Evolutionary conservation across 2,888 invertebrate genomes (phyloP).

Genomic region (Tromatobia lineatoria): DNA sequence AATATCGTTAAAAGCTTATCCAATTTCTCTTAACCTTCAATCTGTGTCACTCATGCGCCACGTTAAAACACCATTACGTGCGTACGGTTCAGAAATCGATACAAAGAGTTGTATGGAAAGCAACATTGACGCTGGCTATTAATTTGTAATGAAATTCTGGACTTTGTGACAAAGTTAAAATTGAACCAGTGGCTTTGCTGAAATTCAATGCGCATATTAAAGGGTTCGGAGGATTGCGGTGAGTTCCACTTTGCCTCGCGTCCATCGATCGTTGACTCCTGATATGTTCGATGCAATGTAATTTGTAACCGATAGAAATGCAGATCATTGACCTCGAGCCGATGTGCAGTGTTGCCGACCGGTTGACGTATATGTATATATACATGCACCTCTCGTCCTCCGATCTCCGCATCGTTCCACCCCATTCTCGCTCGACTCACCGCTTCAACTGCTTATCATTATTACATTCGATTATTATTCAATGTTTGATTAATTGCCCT

Average conservation of each 20-base stretch:
- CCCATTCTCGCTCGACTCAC: constrained; percentile 1
- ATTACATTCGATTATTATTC: constrained; percentile 69
- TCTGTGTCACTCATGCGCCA: not conserved
- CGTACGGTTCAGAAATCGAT: not conserved
- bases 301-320: constrained; percentile 53
- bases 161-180: not conserved
- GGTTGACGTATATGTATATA: constrained; percentile 11
- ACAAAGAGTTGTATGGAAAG: not conserved
- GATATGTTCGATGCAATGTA: constrained; percentile 46
- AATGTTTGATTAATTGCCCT: constrained; percentile 74
- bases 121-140: not conserved
- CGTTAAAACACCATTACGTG: not conserved
- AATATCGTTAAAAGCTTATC: too few relatives aligned
- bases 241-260: constrained; percentile 2
- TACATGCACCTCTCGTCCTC: not conserved
- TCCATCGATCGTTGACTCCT: constrained; percentile 11
- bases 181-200: not conserved
- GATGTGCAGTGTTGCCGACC: not conserved
- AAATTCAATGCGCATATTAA: constrained; percentile 12
- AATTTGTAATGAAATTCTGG: not conserved
- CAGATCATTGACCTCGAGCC: constrained; percentile 41
- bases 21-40: not conserved
- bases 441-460: constrained; percentile 61
- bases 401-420: not conserved
- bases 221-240: not conserved